These are phyloP conservation scores for Catalaphyllia jardinei DNA, from an alignment of 64 coral and sea anemone species.

Conservation along the genomic window DNA sequence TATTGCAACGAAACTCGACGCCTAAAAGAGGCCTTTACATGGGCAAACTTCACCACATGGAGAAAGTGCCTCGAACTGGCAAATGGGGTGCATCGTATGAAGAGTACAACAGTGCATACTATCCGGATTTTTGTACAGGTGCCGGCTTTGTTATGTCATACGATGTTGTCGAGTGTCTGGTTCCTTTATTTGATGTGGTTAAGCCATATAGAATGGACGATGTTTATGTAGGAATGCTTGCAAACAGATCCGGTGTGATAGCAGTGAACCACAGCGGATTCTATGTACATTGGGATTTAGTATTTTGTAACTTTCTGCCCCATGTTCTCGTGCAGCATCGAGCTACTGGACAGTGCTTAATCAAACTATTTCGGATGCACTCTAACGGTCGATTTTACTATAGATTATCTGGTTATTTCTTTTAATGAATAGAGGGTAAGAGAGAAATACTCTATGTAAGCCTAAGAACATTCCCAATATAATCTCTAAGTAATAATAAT, in stretches of 20 bases:
- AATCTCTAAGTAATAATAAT: too few species aligned
- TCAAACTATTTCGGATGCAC: background rate
- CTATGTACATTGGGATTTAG: background rate
- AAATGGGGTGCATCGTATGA: slow-evolving; percentile 2
- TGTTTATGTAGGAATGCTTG: slow-evolving; percentile 2
- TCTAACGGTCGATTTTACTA: background rate
- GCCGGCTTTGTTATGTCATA: background rate
- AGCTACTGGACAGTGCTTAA: background rate
- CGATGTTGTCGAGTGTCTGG: background rate
- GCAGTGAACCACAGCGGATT: background rate
- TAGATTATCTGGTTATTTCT: too few species aligned
- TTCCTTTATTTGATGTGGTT: background rate
- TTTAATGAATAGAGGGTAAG: too few species aligned
- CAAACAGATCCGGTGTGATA: background rate
- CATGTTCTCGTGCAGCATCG: background rate
- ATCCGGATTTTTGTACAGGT: background rate
- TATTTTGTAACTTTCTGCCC: background rate
- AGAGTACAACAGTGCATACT: background rate
- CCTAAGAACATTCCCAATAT: too few species aligned
- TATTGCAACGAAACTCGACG: slow-evolving; percentile 9
- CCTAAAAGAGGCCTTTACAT: slow-evolving; percentile 38
- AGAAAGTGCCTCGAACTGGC: slow-evolving; percentile 24
- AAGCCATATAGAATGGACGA: background rate
- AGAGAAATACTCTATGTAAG: too few species aligned
- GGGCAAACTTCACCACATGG: slow-evolving; percentile 40